Evolutionary conservation across 2,113 vertebrate species (phyloP).

Genomic region (Grammomys dolichurus): DNA sequence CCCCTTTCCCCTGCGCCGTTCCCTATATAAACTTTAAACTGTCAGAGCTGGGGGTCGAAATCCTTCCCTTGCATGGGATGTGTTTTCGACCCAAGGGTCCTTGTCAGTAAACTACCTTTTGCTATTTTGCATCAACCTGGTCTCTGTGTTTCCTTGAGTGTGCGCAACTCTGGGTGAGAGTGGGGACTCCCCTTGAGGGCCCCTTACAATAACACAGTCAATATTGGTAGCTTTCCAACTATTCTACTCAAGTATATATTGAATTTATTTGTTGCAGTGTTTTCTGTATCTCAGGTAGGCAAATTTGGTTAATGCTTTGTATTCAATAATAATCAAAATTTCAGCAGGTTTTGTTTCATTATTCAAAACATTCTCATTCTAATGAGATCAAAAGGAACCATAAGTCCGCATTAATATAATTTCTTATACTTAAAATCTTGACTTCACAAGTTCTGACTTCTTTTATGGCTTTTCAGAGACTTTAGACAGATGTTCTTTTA

Average conservation of each 20-base stretch:
- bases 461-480: conserved; percentile 34
- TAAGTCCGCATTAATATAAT: conserved; percentile 10
- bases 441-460: conserved; percentile 13
- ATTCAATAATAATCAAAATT: conserved; percentile 42
- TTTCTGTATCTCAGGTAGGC: conserved; percentile 23
- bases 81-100: too few species aligned
- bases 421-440: conserved; percentile 44
- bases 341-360: background rate
- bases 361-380: conserved; percentile 19
- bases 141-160: too few species aligned
- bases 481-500: conserved; percentile 69
- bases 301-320: conserved; percentile 26
- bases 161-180: too few species aligned
- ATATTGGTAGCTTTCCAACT: conserved; percentile 38
- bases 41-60: too few species aligned
- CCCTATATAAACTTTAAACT: too few species aligned
- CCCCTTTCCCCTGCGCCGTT: too few species aligned
- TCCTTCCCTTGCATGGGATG: too few species aligned
- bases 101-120: too few species aligned
- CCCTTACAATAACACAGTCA: background rate
- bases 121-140: too few species aligned
- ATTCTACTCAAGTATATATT: background rate
- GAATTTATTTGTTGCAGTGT: background rate
- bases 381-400: conserved; percentile 9
- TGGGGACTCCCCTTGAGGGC: too few species aligned